These are phyloP conservation scores for Lordiphosa clarofinis DNA, from an alignment of 1,140 invertebrate genomes.

Conservation along the genomic window DNA sequence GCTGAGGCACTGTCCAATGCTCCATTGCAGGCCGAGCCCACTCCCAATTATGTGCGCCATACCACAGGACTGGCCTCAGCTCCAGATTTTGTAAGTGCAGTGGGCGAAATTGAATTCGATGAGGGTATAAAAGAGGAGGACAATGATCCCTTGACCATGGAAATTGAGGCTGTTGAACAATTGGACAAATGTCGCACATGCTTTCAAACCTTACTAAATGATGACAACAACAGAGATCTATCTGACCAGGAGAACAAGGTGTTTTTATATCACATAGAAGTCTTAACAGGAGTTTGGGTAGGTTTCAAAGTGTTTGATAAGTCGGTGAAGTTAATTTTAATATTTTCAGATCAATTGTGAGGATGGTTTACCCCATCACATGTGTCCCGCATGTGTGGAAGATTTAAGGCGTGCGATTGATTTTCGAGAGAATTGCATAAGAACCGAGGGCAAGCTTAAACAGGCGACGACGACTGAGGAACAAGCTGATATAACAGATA, in stretches of 20 bases:
- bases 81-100: neutral
- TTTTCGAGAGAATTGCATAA: conserved; percentile 52
- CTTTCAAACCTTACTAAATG: conserved; percentile 14
- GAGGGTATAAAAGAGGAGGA: neutral
- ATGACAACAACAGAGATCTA: conserved; percentile 37
- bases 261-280: conserved; percentile 59
- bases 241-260: conserved; percentile 36
- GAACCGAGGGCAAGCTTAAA: conserved; percentile 29
- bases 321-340: too few species aligned
- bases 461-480: neutral
- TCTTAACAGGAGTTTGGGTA: conserved; percentile 62
- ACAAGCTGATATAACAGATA: neutral
- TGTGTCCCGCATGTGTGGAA: conserved; percentile 33
- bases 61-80: conserved; percentile 13
- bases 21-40: neutral
- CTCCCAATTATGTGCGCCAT: conserved; percentile 12
- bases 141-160: conserved; percentile 5
- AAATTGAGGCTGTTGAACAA: neutral
- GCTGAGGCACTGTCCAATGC: neutral
- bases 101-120: neutral
- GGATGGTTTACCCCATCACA: conserved; percentile 21
- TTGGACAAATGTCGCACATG: conserved; percentile 43
- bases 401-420: conserved; percentile 41
- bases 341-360: conserved; percentile 27
- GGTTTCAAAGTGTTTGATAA: neutral